Evolutionary conservation across 2,797 vertebrate species (phyloP).

Genomic region (Hephaestus fuliginosus): DNA sequence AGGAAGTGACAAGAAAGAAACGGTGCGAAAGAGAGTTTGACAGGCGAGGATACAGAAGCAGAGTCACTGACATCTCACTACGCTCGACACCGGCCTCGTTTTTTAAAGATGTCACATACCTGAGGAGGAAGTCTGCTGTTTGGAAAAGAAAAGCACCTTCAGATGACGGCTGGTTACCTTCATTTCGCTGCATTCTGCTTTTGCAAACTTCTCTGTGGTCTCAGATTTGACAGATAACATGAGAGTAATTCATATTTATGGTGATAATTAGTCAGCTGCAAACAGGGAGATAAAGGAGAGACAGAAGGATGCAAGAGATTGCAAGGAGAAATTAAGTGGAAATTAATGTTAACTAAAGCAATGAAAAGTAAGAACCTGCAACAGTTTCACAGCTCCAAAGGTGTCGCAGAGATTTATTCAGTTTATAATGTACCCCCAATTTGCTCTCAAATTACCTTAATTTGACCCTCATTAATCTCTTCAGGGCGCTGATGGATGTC

Average conservation of each 20-base stretch:
- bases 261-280: not conserved
- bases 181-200: not conserved
- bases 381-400: not conserved
- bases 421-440: not conserved
- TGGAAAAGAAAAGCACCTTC: not conserved
- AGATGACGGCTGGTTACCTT: not conserved
- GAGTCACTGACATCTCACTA: conserved; percentile 2
- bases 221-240: not conserved
- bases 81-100: not conserved
- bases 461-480: not conserved
- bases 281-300: not conserved
- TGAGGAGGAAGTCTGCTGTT: not conserved
- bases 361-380: not conserved
- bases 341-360: too few relatives aligned
- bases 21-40: conserved; percentile 11
- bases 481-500: not conserved
- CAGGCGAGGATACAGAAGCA: not conserved
- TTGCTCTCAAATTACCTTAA: not conserved
- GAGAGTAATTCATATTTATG: not conserved
- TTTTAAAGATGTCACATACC: not conserved
- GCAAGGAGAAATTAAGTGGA: not conserved
- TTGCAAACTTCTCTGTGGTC: conserved; percentile 4
- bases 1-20: not conserved
- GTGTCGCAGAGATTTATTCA: too few relatives aligned
- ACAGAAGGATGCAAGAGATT: not conserved